These are phyloP conservation scores for Palloptera scutellata DNA, from an alignment of 2,888 invertebrate genomes.

Conservation along the genomic window DNA sequence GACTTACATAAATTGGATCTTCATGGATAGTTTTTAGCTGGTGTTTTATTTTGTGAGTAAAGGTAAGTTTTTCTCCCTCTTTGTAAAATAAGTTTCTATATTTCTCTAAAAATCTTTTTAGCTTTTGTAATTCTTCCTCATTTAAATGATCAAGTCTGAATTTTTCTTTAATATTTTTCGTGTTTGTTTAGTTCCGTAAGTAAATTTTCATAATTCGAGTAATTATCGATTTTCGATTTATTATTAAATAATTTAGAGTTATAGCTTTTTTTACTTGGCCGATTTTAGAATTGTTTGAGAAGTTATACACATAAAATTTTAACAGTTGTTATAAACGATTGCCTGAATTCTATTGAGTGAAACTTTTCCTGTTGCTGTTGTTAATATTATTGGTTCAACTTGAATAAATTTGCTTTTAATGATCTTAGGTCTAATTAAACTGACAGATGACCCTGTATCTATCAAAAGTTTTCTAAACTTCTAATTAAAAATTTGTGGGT, in stretches of 20 bases:
- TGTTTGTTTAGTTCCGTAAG: neutral
- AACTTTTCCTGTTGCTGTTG: conserved; percentile 19
- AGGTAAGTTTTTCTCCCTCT: conserved; percentile 7
- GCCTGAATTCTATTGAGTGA: conserved; percentile 2
- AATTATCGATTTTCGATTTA: neutral
- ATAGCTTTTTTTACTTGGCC: conserved; percentile 2
- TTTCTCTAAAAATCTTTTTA: conserved; percentile 1
- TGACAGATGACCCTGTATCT: conserved; percentile 24
- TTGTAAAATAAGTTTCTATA: conserved; percentile 50
- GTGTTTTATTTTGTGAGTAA: conserved; percentile 23
- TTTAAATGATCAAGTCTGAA: conserved; percentile 4
- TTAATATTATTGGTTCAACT: conserved; percentile 21
- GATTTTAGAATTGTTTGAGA: conserved; percentile 17
- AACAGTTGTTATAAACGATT: neutral
- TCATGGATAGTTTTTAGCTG: conserved; percentile 16
- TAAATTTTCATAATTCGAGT: neutral
- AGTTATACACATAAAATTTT: conserved; percentile 6
- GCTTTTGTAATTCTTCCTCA: conserved; percentile 3
- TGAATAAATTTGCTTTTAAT: conserved; percentile 9
- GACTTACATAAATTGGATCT: neutral
- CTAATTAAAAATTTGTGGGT: no score
- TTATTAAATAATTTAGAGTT: neutral
- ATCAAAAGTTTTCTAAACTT: conserved; percentile 20
- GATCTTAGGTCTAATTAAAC: conserved; percentile 18
- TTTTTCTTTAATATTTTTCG: neutral